Base-by-base conservation (phyloP, 2,113 vertebrate species). In the Cyprinodon brontotheroides region DNA sequence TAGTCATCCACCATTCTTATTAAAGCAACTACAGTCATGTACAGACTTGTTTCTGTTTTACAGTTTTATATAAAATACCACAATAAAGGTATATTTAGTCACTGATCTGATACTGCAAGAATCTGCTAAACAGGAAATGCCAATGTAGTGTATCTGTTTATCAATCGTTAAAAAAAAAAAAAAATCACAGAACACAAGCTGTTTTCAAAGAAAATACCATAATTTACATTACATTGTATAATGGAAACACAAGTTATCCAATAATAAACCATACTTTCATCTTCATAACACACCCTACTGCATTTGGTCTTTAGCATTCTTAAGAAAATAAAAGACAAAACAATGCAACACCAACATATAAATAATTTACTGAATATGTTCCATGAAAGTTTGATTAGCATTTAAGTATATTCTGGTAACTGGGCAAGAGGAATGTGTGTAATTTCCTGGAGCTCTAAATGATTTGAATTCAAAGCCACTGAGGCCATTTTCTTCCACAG, bases 401-500 rank as follows among this genome's bases (percentile, higher is more conserved):
- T 80, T 73, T 66, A 39, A 67, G 67, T 83, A 81, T 67, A 78
- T 91, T 91, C 89, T 93, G 91, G 89, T 90, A 91, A 90, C 22
- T 78, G 74, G 85, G 71, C 85, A 92, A 74, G 70, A 83, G 69
- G 84, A 90, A 91, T 88, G 81, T 43, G 39, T 84, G 78, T 90
- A 73, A 93, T 93, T 96, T 94, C 92, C 92, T 92, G 90, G 82
- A 89, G 77, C 69, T 88, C 69, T 76, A 71, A 87, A 81, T 83
- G 75, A 82, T 78, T 82, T 85, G 61, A 77, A 86, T 82, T 63
- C 63, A 88, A 87, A 79, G 77, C 80, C 72, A 78, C 79, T 78
- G 63, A 80, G 74, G 66, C 69, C 63, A 65, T 88, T 87, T 57
- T 79, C 71, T 72, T 77, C 75, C 79, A 61, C 68, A 80, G 65